These are phyloP conservation scores for Rhagologus leucostigma DNA, from an alignment of 2,113 vertebrate genomes.

Conservation along the genomic window DNA sequence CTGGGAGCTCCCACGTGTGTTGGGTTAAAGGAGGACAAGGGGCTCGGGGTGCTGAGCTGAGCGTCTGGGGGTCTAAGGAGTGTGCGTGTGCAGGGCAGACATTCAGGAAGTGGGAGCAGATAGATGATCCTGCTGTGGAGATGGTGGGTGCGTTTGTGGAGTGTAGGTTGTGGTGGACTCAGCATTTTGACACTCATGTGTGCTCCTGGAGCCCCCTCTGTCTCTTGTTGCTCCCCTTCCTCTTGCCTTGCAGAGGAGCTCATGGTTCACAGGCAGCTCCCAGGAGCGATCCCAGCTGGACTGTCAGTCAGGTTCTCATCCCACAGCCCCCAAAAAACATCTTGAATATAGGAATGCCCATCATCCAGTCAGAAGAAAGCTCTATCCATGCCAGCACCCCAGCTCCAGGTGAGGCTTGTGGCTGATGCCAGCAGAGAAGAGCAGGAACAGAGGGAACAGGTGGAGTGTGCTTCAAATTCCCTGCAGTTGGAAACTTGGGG, in stretches of 20 bases:
- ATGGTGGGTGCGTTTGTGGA: neutral
- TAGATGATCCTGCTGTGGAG: neutral
- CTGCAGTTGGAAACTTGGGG: neutral
- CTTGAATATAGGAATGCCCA: neutral
- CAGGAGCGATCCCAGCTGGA: neutral
- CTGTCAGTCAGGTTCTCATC: neutral
- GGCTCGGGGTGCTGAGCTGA: neutral
- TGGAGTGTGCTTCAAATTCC: neutral
- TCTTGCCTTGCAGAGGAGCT: neutral
- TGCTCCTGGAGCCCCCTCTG: neutral
- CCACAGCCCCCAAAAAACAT: neutral
- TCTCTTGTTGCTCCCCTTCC: neutral
- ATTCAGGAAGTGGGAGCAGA: neutral
- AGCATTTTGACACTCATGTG: fast-evolving
- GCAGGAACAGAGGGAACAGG: neutral
- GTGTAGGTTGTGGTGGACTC: no score
- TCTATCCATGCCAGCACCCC: neutral
- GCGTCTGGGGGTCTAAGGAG: neutral
- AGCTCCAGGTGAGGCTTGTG: neutral
- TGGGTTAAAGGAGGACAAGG: neutral
- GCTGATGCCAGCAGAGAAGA: neutral
- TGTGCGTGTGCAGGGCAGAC: neutral
- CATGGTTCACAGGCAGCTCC: neutral
- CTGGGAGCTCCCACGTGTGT: neutral
- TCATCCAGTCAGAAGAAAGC: neutral